Conservation (phyloP, 2,797 vertebrate genomes). For the Rhinoraja longicauda region DNA sequence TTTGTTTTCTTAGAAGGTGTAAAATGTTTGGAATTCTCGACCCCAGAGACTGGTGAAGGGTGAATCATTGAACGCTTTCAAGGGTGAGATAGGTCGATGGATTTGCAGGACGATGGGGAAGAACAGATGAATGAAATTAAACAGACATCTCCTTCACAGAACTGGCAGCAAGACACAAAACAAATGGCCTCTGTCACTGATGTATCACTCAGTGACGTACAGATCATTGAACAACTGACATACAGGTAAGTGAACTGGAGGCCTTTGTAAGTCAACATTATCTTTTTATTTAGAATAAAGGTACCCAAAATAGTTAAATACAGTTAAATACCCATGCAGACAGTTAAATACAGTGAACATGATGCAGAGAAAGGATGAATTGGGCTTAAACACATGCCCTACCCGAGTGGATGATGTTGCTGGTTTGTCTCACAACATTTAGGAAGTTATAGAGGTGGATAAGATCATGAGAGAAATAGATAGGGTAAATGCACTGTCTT, state of each 20-base stretch:
- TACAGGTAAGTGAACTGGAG: background rate
- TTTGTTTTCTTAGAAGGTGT: too few relatives aligned
- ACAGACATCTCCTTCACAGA: background rate
- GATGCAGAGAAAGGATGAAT: background rate
- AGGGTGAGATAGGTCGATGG: too few relatives aligned
- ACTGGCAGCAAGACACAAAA: background rate
- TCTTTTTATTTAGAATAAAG: background rate
- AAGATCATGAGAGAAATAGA: too few relatives aligned
- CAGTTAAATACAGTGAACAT: background rate
- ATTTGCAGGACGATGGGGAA: background rate
- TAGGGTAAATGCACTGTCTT: too few relatives aligned
- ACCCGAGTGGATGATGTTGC: background rate
- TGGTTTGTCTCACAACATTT: too few relatives aligned
- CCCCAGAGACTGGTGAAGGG: too few relatives aligned
- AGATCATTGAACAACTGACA: background rate
- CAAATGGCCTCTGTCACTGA: background rate
- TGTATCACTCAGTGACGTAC: background rate
- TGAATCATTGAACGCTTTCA: too few relatives aligned
- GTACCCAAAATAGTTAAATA: background rate
- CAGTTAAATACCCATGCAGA: background rate
- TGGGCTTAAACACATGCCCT: background rate
- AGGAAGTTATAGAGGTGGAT: too few relatives aligned
- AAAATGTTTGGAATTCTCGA: too few relatives aligned
- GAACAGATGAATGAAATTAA: background rate
- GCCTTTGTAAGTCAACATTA: background rate